Base-by-base conservation (phyloP, 2,888 invertebrate genomes). In the Bugula neritina region DNA sequence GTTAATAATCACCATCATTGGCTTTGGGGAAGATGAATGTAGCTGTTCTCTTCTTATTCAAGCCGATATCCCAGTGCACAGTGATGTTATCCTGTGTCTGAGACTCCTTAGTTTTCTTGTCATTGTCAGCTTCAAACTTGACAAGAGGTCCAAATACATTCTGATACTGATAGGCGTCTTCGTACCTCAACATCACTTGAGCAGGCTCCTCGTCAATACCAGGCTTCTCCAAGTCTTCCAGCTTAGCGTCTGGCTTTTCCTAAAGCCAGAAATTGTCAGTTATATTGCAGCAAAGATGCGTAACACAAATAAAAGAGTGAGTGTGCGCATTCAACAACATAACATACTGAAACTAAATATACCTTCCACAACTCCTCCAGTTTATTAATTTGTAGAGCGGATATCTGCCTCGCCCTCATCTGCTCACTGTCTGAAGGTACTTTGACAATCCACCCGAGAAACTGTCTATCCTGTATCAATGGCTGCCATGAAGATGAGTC, bases 401-500 rank as follows among this genome's bases (percentile, higher is more conserved):
- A 93, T 74, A 99, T 94, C 86, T 99, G 98, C 0, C 98, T 89
- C 0, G 97, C 95, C 76, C 98, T 88, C 79, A 94, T 86, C 85
- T 97, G 97, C 80, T 99, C 98, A 79, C 96, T 92, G 81, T 98
- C 97, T 0, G 92, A 91, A 23, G 99, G 99, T n/a, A 95, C 91
- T 74, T 84, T 84, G 27, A 84, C 97, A 71, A 99, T 86, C 99
- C 99, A 99, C 0, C 94, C 90, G 63, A 99, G 86, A 82, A 99
- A 95, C 78, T 93, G 93, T 17, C 97, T 91, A 85, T 98, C 98
- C 76, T 93, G 90, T 82, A 99, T 99, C 75, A 99, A 86, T 0
- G 98, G 97, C 84, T 97, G 96, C 98, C 98, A 98, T 81, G 96
- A 94, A 76, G 94, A 94, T 82, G 96, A 96, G 86, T 98, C 97